Percentiles rank a stretch among this genome's conserved stretches.
Evolutionary conservation across 2,888 invertebrate genomes (phyloP).

Genomic region (Tiphia femorata): DNA sequence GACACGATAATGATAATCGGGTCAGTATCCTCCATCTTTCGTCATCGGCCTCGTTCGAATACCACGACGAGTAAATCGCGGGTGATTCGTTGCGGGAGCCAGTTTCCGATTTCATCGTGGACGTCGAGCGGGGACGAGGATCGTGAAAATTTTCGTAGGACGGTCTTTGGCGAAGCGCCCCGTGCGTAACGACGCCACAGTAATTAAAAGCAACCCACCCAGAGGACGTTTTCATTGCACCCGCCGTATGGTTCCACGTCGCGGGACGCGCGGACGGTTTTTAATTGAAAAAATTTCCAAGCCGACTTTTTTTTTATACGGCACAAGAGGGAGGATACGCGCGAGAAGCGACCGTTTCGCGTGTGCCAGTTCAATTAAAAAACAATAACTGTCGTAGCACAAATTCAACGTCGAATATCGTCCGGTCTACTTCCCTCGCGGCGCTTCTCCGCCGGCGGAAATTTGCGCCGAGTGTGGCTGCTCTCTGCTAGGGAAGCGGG

Average conservation of each 20-base stretch:
- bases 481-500: no score
- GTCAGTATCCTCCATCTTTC: no score
- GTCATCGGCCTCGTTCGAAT: constrained; percentile 19
- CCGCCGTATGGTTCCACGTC: constrained; percentile 10
- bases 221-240: constrained; percentile 1
- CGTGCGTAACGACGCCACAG: constrained; percentile 63
- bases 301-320: constrained; percentile 51
- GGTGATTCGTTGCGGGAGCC: not conserved
- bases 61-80: not conserved
- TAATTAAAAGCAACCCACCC: constrained; percentile 61
- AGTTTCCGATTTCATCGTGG: not conserved
- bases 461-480: no score
- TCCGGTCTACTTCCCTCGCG: constrained; percentile 29
- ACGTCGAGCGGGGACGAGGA: not conserved
- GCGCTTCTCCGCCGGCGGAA: not conserved
- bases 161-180: constrained; percentile 49
- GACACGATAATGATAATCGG: no score
- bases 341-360: constrained; percentile 15
- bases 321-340: not conserved
- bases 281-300: constrained; percentile 65
- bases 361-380: constrained; percentile 54
- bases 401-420: constrained; percentile 42
- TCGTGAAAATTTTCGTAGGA: constrained; percentile 45
- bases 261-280: constrained; percentile 49
- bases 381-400: constrained; percentile 50